Evolutionary conservation across 1,140 invertebrate genomes (phyloP).

Genomic region (Homalodisca vitripennis): DNA sequence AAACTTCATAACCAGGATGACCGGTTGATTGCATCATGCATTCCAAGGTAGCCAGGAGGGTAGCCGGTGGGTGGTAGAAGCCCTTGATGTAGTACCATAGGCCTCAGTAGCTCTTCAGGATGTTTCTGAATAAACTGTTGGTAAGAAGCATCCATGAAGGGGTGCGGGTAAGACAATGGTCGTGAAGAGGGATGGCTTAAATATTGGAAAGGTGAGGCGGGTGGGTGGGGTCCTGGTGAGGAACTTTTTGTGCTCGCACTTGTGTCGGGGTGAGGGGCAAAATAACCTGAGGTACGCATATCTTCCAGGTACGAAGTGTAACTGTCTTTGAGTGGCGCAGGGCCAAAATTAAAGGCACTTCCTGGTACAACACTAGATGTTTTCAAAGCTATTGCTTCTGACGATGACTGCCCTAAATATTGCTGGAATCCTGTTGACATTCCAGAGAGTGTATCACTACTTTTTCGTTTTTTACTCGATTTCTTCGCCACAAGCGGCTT

Average conservation of each 20-base stretch:
- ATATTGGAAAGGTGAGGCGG: conserved; percentile 52
- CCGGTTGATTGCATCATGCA: conserved; percentile 63
- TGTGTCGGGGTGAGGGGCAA: conserved; percentile 36
- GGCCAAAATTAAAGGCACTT: conserved; percentile 68
- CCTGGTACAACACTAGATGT: conserved; percentile 62
- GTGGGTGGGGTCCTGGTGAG: conserved; percentile 46
- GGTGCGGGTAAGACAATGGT: conserved; percentile 50
- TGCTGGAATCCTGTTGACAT: conserved; percentile 51
- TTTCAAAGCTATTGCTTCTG: conserved; percentile 57
- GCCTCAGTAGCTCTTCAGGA: conserved; percentile 55
- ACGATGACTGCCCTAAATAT: conserved; percentile 52
- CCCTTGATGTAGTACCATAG: conserved; percentile 57
- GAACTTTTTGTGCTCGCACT: conserved; percentile 51
- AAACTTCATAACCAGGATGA: conserved; percentile 51
- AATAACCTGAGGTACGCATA: conserved; percentile 40
- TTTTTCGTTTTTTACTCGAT: conserved; percentile 44
- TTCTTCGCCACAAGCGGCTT: conserved; percentile 34
- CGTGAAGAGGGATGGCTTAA: conserved; percentile 52
- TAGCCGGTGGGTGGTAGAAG: conserved; percentile 57
- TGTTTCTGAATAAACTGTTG: conserved; percentile 65
- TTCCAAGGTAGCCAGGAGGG: conserved; percentile 57
- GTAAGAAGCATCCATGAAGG: conserved; percentile 58
- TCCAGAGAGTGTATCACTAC: conserved; percentile 36
- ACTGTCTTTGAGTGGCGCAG: conserved; percentile 55
- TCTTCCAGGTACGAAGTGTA: conserved; percentile 62